Percentiles rank a stretch among this genome's conserved stretches.
Evolutionary conservation across 2,888 invertebrate genomes (phyloP).

Genomic region (Rhimphoctona megacephalus): DNA sequence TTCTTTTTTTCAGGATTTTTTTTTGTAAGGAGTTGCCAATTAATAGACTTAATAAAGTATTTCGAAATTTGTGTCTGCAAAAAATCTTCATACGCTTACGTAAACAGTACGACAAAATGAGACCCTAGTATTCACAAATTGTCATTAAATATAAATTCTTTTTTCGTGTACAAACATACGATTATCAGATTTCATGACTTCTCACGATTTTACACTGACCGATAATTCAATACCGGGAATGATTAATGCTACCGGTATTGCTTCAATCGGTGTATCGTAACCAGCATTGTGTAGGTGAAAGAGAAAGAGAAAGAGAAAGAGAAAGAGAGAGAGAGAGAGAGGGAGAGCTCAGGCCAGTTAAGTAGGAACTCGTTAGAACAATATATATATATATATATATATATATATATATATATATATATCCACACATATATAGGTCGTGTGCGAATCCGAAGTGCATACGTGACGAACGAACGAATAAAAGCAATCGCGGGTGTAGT

Average conservation of each 20-base stretch:
- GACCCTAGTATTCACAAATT: background rate
- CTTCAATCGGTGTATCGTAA: slow-evolving; percentile 12
- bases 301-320: background rate
- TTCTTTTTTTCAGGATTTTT: too few species aligned
- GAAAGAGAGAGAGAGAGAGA: slow-evolving; percentile 6
- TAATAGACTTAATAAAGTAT: too few species aligned
- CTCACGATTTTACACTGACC: slow-evolving; percentile 17
- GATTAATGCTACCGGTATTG: slow-evolving; percentile 12
- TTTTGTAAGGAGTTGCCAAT: too few species aligned
- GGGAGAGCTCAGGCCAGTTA: slow-evolving; percentile 28
- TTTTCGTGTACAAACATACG: background rate
- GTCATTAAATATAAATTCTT: background rate
- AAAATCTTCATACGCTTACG: background rate
- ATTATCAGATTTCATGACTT: slow-evolving; percentile 1
- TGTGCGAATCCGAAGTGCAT: slow-evolving; percentile 46
- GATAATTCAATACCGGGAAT: slow-evolving; percentile 33
- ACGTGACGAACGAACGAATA: slow-evolving; percentile 61
- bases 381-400: slow-evolving; percentile 16
- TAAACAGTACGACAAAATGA: background rate
- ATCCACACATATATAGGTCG: slow-evolving; percentile 17
- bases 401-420: background rate
- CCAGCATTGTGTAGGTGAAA: slow-evolving; percentile 16
- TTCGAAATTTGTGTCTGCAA: background rate
- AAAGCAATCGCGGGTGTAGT: slow-evolving; percentile 39
- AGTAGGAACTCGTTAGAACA: slow-evolving; percentile 44